These are phyloP conservation scores for Recurvirostra avosetta DNA, from an alignment of 2,113 vertebrate genomes.

Conservation along the genomic window DNA sequence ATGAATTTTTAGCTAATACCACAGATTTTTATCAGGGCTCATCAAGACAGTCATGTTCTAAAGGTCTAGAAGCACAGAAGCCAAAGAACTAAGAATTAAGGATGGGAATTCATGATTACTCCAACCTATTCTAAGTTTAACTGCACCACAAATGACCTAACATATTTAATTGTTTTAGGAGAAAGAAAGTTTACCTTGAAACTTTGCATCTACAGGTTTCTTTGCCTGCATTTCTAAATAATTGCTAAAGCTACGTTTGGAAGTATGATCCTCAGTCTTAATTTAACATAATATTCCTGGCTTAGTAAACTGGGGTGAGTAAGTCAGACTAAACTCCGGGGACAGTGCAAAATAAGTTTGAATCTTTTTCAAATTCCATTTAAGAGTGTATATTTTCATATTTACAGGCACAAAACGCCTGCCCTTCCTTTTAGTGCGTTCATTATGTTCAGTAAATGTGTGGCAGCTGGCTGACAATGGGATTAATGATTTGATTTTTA, in stretches of 20 bases:
- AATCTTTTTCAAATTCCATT: background rate
- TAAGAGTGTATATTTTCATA: background rate
- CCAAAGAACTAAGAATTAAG: background rate
- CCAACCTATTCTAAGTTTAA: background rate
- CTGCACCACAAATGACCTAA: background rate
- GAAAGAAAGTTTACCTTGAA: background rate
- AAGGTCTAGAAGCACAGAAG: background rate
- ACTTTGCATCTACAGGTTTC: background rate
- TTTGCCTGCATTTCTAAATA: background rate
- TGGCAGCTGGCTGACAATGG: background rate
- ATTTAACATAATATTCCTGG: background rate
- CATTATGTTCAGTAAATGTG: background rate
- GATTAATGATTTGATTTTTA: constrained; percentile 40
- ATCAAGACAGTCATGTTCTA: background rate
- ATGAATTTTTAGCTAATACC: background rate
- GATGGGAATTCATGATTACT: background rate
- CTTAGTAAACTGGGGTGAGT: background rate
- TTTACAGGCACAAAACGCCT: background rate
- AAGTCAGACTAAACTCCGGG: background rate
- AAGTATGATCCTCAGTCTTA: background rate
- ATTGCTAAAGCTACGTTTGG: background rate
- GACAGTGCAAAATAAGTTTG: background rate
- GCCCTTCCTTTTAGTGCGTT: background rate
- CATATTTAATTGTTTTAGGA: background rate
- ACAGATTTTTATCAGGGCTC: background rate